Conservation (phyloP, 2,797 vertebrate genomes). For the Myoxocephalus aenaeus region DNA sequence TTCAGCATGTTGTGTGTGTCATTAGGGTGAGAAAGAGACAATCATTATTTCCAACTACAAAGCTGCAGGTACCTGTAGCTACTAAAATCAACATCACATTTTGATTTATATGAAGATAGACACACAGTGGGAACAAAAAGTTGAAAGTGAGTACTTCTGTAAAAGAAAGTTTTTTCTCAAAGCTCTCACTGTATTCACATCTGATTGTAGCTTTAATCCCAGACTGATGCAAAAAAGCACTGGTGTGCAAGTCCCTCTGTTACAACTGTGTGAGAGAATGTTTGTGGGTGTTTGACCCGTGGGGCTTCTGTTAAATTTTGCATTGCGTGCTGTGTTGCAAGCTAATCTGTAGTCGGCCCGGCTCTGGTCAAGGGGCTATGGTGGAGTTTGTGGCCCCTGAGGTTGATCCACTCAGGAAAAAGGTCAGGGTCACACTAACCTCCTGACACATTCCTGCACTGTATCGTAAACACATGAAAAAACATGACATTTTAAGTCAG, state of each 20-base stretch:
- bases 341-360: slow-evolving; percentile 65
- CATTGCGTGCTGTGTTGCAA: slow-evolving; percentile 46
- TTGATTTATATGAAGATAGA: background rate
- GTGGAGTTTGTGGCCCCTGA: slow-evolving; percentile 21
- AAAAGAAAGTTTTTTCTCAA: background rate
- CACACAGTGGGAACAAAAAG: background rate
- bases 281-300: slow-evolving; percentile 32
- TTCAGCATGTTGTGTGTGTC: slow-evolving; percentile 1
- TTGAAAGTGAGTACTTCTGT: background rate
- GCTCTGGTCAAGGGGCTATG: slow-evolving; percentile 42
- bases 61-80: background rate
- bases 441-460: slow-evolving; percentile 42
- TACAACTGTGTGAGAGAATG: background rate
- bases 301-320: slow-evolving; percentile 35
- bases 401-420: slow-evolving; percentile 59
- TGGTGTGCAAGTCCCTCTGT: slow-evolving; percentile 1
- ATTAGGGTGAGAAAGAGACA: slow-evolving; percentile 8
- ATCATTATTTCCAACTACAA: background rate
- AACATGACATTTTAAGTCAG: slow-evolving; percentile 24
- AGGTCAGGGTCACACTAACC: slow-evolving; percentile 48
- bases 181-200: background rate
- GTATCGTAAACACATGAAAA: slow-evolving; percentile 33
- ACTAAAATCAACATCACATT: background rate
- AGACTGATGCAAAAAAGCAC: slow-evolving; percentile 15
- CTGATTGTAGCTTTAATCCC: slow-evolving; percentile 1